Evolutionary conservation across 2,113 vertebrate genomes (phyloP).

Genomic region (Casuarius casuarius): DNA sequence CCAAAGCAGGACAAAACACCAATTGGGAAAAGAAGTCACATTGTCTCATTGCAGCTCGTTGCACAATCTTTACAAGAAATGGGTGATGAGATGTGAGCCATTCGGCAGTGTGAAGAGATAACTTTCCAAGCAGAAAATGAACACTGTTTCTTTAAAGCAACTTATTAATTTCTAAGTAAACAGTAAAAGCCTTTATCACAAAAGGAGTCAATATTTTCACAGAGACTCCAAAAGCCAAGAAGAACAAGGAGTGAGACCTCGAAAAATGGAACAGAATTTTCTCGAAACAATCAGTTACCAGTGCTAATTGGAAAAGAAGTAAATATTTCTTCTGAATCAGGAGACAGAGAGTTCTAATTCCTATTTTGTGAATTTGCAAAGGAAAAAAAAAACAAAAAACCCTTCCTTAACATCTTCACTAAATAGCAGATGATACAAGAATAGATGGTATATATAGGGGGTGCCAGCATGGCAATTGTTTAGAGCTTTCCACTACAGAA

Average conservation of each 20-base stretch:
- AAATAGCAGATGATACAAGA: neutral
- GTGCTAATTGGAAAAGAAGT: neutral
- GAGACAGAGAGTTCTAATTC: neutral
- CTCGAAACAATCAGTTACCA: neutral
- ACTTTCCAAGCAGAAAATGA: neutral
- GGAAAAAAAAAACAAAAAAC: fast-evolving
- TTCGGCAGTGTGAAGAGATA: neutral
- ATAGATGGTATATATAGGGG: neutral
- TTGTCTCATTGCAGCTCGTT: neutral
- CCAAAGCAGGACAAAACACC: neutral
- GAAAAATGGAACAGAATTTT: neutral
- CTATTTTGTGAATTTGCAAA: neutral
- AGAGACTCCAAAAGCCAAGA: fast-evolving
- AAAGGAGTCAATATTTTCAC: neutral
- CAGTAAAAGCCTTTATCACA: neutral
- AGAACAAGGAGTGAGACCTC: neutral
- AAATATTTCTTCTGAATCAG: neutral
- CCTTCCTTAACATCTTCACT: neutral
- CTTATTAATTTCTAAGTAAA: neutral
- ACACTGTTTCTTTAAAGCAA: neutral
- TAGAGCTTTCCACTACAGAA: neutral
- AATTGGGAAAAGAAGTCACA: neutral
- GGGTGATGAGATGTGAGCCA: neutral
- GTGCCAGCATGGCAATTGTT: neutral
- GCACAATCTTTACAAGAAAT: neutral